phyloP scores from a whole-genome alignment of 2,797 vertebrate genomes.

The Malurus splendens region DNA sequence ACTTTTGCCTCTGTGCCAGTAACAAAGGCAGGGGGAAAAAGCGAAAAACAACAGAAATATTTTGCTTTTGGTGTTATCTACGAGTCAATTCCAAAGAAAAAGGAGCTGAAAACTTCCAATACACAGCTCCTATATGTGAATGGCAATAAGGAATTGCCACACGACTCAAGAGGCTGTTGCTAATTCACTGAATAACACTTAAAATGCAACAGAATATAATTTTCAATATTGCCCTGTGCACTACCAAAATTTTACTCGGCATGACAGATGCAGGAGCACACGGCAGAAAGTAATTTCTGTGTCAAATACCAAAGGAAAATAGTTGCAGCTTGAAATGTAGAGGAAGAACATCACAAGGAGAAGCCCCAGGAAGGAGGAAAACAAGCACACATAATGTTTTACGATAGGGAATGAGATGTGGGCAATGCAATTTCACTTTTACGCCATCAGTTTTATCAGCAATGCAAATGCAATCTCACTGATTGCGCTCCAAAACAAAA shows the following conservation, averaged over 20 bases:
- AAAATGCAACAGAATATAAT: background rate
- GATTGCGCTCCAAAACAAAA: slow-evolving; percentile 68
- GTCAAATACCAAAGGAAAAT: slow-evolving; percentile 21
- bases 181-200: slow-evolving; percentile 32
- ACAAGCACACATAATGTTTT: slow-evolving; percentile 62
- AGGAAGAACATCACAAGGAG: slow-evolving; percentile 32
- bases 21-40: background rate
- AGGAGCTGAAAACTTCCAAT: slow-evolving; percentile 10
- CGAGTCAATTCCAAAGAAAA: slow-evolving; percentile 51
- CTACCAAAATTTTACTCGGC: slow-evolving; percentile 33
- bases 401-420: slow-evolving; percentile 61
- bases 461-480: slow-evolving; percentile 67
- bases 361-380: slow-evolving; percentile 36
- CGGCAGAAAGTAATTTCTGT: slow-evolving; percentile 8
- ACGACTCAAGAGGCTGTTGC: slow-evolving; percentile 25
- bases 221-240: background rate
- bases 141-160: background rate
- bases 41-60: background rate
- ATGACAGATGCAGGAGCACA: background rate
- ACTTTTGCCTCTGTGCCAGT: background rate
- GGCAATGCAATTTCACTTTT: slow-evolving; percentile 64
- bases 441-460: slow-evolving; percentile 55
- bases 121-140: background rate
- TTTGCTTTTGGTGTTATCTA: slow-evolving; percentile 6
- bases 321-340: background rate